Evolutionary conservation across 2,113 vertebrate species (phyloP).

Genomic region (Merops nubicus): DNA sequence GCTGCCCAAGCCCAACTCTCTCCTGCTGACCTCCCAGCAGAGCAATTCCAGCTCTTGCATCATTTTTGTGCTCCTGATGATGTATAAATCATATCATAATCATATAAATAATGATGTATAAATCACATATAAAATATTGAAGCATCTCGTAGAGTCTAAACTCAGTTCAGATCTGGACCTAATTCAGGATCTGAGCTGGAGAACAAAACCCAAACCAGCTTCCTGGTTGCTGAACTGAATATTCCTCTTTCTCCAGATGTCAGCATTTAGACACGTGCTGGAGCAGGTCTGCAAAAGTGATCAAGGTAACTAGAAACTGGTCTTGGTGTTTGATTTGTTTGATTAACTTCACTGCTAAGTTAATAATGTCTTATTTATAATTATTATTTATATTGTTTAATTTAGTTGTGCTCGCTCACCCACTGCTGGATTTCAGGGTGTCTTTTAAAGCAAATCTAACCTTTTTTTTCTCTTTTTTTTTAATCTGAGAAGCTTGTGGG

Average conservation of each 20-base stretch:
- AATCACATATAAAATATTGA: no score
- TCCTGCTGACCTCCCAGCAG: no score
- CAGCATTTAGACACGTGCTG: neutral
- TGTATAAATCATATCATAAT: no score
- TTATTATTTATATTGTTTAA: no score
- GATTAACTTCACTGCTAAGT: neutral
- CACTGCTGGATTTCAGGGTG: neutral
- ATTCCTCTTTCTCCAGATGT: neutral
- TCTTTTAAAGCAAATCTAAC: neutral
- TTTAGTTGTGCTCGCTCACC: neutral
- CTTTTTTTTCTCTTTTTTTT: accelerated
- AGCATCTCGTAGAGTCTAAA: no score
- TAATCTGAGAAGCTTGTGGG: neutral
- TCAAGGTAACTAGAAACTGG: neutral
- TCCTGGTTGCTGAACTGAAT: neutral
- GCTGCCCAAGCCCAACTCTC: no score
- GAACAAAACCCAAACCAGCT: neutral
- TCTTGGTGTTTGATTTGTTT: no score
- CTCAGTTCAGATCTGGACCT: neutral
- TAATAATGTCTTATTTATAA: no score
- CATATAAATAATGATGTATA: no score
- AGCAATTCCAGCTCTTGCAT: no score
- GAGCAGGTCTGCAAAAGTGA: neutral
- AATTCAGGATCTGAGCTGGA: neutral
- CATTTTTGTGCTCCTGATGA: no score